Base-by-base conservation (phyloP, 2,888 invertebrate species). In the Pachliopta kotzebuea region DNA sequence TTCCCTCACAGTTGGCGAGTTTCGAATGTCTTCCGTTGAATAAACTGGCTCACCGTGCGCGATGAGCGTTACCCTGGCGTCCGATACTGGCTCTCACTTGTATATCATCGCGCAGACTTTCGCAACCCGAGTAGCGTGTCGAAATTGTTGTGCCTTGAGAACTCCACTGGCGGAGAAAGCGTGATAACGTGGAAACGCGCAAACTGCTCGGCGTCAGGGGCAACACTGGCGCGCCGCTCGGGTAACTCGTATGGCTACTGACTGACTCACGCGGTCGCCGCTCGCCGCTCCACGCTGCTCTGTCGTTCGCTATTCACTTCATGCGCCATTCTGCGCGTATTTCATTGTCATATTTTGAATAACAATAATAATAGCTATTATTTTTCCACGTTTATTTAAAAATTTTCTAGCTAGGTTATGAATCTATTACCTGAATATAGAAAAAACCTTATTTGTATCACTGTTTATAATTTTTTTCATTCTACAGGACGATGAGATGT, bases 61-160 rank as follows among this genome's bases (percentile, higher is more conserved):
- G 90, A 89, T 89, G 90, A 91, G 90, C 90, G 86, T 84, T 88
- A 88, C 86, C 84, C 86, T 83, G 84, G 78, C 85, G 86, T 84
- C 79, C 77, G 78, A 80, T 83, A 82, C 77, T 81, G 80, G 85
- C 89, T 90, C 91, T 90, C 90, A 91, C 90, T 91, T 91, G 84
- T 90, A 90, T 89, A 90, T 90, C 91, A 91, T 91, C 89, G 90
- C 90, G 90, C 83, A 85, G 78, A 90, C 90, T 90, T 90, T 90
- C 90, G 90, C 86, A 90, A 91, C 79, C 87, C 87, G 84, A 85
- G 76, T 79, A 79, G 80, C 82, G 89, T 90, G 87, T 87, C 84
- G 88, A 90, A 89, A 90, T 83, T 78, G 79, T 76, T 83, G 79
- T 81, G 83, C 81, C 81, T 83, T 79, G 81, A 83, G 79, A 84